Conservation (phyloP, 2,888 invertebrate genomes). For the Parelbella ahira region DNA sequence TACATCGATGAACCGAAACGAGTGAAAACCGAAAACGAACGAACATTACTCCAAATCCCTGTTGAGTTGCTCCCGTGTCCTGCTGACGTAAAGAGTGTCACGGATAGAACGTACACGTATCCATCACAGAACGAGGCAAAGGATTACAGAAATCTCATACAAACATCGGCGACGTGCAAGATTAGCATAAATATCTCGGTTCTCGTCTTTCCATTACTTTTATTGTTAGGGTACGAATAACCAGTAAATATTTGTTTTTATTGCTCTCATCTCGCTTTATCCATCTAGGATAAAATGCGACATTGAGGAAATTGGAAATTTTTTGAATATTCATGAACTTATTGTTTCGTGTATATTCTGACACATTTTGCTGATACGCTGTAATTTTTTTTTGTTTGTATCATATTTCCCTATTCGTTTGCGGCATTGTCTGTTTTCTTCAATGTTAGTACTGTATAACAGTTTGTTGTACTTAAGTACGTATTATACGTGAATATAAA, state of each 20-base stretch:
- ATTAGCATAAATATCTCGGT: constrained; percentile 35
- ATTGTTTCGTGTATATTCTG: constrained; percentile 10
- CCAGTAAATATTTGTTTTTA: constrained; percentile 26
- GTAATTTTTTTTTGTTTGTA: constrained; percentile 5
- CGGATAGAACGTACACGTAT: constrained; percentile 77
- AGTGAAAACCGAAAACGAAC: constrained; percentile 62
- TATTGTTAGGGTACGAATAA: constrained; percentile 34
- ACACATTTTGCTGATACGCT: constrained; percentile 2
- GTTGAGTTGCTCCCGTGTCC: constrained; percentile 82
- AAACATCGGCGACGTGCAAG: constrained; percentile 42
- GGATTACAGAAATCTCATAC: constrained; percentile 71
- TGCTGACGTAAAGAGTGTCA: constrained; percentile 81
- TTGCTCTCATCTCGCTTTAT: constrained; percentile 8
- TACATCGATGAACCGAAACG: constrained; percentile 63
- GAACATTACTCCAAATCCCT: constrained; percentile 76
- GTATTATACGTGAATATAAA: too few species aligned
- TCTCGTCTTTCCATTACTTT: constrained; percentile 39
- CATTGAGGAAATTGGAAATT: constrained; percentile 8
- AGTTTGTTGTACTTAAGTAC: neutral
- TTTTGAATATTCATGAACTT: constrained; percentile 11
- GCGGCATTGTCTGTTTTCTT: neutral
- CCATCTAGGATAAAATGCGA: constrained; percentile 10
- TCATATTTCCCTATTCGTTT: constrained; percentile 3
- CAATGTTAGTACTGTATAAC: neutral
- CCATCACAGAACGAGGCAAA: constrained; percentile 81